Base-by-base conservation (phyloP, 1,140 invertebrate genomes). In the Orussus abietinus region DNA sequence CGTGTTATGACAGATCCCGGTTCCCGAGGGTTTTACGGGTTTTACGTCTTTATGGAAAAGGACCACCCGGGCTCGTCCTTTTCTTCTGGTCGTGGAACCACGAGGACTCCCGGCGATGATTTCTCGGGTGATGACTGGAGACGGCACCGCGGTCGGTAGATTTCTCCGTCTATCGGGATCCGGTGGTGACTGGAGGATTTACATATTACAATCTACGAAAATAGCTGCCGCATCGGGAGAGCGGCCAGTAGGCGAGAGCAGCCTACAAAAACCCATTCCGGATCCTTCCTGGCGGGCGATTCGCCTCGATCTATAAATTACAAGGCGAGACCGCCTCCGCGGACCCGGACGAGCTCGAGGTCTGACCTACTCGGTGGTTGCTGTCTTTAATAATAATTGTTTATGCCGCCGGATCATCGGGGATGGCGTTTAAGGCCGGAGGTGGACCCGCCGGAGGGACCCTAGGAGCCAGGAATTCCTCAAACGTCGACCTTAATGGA, bases 261-360 rank as follows among this genome's bases (percentile, higher is more conserved):
- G 19, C 20, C 42, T 31, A 45, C 42, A 34, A 44, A 42, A 53
- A 44, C 43, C 40, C 47, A 45, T 51, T 37, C 25, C 38, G 31
- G 29, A 42, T 42, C 45, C 45, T 50, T 50, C 37, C 22, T 37
- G 21, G 13, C 12, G 35, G 26, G 38, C 47, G 56, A 64, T 70
- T 62, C 53, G 52, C 49, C 50, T 55, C 54, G 57, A 68, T 67
- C 62, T 65, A 69, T 69, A 69, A 71, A 71, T 71, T 65, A 68
- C 57, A 45, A 49, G 53, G 50, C 53, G 50, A 59, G 52, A 48
- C 51, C 59, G 56, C 53, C 57, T 59, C 54, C 55, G 50, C 55
- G 44, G 25, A 28, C 14, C 33, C 33, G 26, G 10, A n/a, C 21
- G 34, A 21, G 35, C 47, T 38, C 51, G 51, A 50, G 53, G 43